These are phyloP conservation scores for Monoplex corrugatus DNA, from an alignment of 2,888 invertebrate species.

Conservation along the genomic window DNA sequence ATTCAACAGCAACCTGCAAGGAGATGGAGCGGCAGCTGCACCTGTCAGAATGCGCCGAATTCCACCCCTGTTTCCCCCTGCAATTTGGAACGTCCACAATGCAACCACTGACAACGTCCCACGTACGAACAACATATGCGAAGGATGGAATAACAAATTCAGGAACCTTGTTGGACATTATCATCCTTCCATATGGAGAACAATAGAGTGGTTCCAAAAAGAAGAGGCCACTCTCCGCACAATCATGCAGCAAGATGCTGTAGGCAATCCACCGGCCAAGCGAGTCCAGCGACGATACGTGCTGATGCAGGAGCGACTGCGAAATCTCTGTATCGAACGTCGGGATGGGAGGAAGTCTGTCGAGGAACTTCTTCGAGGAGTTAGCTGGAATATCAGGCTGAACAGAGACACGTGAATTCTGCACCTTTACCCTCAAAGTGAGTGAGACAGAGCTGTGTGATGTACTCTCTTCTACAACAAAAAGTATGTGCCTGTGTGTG, in stretches of 20 bases:
- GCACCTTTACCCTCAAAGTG: neutral
- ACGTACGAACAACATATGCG: neutral
- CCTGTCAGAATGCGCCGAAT: slow-evolving; percentile 2
- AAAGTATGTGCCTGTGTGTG: too few relatives aligned
- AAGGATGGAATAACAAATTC: slow-evolving; percentile 35
- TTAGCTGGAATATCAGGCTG: slow-evolving; percentile 27
- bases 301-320: slow-evolving; percentile 42
- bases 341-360: slow-evolving; percentile 16
- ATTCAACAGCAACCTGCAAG: slow-evolving; percentile 3
- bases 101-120: slow-evolving; percentile 13
- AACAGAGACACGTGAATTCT: neutral
- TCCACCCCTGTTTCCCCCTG: slow-evolving; percentile 26
- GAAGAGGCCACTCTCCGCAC: slow-evolving; percentile 49
- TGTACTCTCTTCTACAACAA: too few relatives aligned
- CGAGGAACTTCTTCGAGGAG: slow-evolving; percentile 24
- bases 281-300: slow-evolving; percentile 40
- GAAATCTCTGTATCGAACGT: slow-evolving; percentile 41
- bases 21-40: neutral
- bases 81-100: slow-evolving; percentile 19
- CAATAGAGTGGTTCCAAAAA: slow-evolving; percentile 13
- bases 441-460: too few relatives aligned
- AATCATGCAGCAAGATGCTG: slow-evolving; percentile 49
- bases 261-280: slow-evolving; percentile 34
- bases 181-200: neutral
- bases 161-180: slow-evolving; percentile 6